These are phyloP conservation scores for Entomobrya proxima DNA, from an alignment of 2,888 invertebrate genomes.

Conservation along the genomic window DNA sequence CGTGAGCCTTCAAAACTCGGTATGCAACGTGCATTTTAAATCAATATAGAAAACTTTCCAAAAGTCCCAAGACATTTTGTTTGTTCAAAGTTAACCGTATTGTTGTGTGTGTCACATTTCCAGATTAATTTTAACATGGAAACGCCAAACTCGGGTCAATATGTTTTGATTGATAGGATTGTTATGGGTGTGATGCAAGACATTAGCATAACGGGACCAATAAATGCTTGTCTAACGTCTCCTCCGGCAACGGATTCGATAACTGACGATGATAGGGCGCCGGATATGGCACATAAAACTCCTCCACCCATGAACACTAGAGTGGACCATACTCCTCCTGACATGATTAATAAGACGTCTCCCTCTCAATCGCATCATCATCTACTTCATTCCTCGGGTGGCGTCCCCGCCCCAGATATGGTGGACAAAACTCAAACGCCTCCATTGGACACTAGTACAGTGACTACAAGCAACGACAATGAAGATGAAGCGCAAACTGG, in stretches of 20 bases:
- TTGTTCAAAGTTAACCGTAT: background rate
- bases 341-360: conserved; percentile 27
- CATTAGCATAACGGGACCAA: too few species aligned
- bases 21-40: background rate
- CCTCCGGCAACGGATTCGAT: background rate
- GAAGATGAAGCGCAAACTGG: background rate
- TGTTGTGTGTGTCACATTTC: too few species aligned
- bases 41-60: background rate
- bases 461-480: background rate
- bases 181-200: conserved; percentile 61
- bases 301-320: background rate
- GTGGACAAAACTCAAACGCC: conserved; percentile 13
- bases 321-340: conserved; percentile 3
- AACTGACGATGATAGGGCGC: conserved; percentile 24
- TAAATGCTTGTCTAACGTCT: conserved; percentile 52
- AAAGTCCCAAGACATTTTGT: background rate
- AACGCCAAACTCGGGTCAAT: conserved; percentile 53
- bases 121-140: conserved; percentile 47
- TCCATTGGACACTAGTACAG: background rate
- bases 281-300: conserved; percentile 45
- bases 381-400: background rate
- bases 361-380: background rate
- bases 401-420: conserved; percentile 36
- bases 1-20: conserved; percentile 33
- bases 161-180: conserved; percentile 64